Evolutionary conservation across 23 tunicate species (phyloP).

Genomic region (Phallusia fumigata): DNA sequence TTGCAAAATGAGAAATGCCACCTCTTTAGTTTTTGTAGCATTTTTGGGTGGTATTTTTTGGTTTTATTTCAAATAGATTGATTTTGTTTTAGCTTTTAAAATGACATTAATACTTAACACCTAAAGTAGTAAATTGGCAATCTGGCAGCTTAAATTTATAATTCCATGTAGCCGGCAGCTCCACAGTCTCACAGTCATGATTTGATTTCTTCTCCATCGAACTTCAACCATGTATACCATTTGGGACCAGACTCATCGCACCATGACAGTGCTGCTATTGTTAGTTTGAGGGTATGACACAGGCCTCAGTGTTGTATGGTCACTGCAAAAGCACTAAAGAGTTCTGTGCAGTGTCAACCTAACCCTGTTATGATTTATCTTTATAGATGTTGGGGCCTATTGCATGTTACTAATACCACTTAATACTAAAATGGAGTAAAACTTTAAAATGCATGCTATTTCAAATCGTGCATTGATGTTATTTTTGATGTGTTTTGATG

Average conservation of each 20-base stretch:
- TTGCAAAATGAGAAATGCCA: too few species aligned
- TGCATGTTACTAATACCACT: too few species aligned
- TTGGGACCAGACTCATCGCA: conserved; percentile 61
- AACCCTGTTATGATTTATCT: too few species aligned
- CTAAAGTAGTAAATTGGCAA: neutral
- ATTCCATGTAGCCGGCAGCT: conserved; percentile 39
- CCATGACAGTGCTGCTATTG: conserved; percentile 21
- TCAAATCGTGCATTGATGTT: too few species aligned
- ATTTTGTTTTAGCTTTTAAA: neutral
- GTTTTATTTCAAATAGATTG: neutral
- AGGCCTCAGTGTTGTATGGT: neutral
- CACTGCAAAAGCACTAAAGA: too few species aligned
- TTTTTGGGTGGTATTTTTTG: neutral
- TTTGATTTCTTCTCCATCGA: conserved; percentile 80
- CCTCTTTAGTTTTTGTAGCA: neutral
- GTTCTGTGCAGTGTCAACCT: too few species aligned
- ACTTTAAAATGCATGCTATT: too few species aligned
- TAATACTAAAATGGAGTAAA: too few species aligned
- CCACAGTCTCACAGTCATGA: conserved; percentile 76
- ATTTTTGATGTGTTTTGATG: too few species aligned
- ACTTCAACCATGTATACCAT: conserved; percentile 92
- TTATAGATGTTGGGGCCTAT: too few species aligned
- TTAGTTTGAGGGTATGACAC: conserved; percentile 35
- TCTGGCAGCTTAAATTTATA: neutral
- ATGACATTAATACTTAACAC: too few species aligned